Evolutionary conservation across 2,888 invertebrate genomes (phyloP), one percentile per base, ranked within the genome.

Genomic region (Aphidius colemani): DNA sequence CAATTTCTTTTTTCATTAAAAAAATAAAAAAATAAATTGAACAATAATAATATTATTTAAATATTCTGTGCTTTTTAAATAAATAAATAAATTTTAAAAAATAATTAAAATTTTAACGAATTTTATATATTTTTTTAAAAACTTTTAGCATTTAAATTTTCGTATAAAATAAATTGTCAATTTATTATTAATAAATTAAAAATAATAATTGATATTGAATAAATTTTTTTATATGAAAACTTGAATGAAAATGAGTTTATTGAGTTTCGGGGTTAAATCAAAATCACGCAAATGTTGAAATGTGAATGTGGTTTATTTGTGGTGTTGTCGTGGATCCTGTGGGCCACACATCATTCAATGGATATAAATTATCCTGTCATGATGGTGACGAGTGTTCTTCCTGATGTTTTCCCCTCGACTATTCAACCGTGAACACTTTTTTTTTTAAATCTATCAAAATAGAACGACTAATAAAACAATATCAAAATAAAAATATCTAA

Each of bases 291-390:
- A 46, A 57, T 46, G 46, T 57, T 57, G 57, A 57, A 57, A 45
- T 45, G 46, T 57, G 39, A 11, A 30, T 30, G 57, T 46, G 57
- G 57, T 57, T 46, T 57, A 57, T 57, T 57, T 46, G 57, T 40
- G 57, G 57, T 57, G 57, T 57, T 57, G 57, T 57, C 57, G 57
- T 45, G 45, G 46, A 45, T 7, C 57, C 46, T 13, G 57, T 57
- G 57, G 57, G 45, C 10, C 46, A 46, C 55, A 18, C 44, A 44
- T 46, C 57, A 11, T 57, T 45, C 46, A 57, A 48, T 39, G 39
- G 57, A 57, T 30, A 57, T 57, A 57, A 57, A 57, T 57, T 57
- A 57, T 57, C 57, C 45, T 46, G 57, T 57, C 46, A 45, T 8
- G 46, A 45, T 46, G 46, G 46, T 57, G 57, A 57, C 57, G 57